These are phyloP conservation scores for Agapornis canus DNA, from an alignment of 2,797 vertebrate species.

Conservation along the genomic window DNA sequence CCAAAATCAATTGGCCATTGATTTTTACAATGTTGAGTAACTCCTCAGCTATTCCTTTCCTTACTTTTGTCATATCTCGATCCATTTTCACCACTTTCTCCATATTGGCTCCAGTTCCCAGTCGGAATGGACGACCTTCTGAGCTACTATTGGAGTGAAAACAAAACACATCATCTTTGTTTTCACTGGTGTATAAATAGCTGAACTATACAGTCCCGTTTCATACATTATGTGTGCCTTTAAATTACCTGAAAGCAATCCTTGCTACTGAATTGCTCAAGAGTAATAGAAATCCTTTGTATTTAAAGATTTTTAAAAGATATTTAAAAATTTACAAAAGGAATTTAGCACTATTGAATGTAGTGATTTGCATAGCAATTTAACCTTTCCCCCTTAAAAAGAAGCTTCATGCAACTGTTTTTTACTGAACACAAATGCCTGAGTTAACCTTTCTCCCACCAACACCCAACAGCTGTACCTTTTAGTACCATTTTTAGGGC, in stretches of 20 bases:
- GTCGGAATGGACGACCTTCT: conserved; percentile 95
- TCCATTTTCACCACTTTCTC: conserved; percentile 99
- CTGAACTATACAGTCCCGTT: neutral
- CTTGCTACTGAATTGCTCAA: neutral
- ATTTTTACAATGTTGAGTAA: neutral
- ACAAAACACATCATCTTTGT: neutral
- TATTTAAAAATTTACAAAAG: neutral
- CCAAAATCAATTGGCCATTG: neutral
- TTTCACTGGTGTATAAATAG: neutral
- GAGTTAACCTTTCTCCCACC: neutral
- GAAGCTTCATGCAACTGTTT: neutral
- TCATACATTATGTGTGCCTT: neutral
- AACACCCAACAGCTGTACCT: neutral
- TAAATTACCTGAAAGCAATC: neutral
- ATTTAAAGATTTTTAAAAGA: neutral
- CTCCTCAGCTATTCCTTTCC: neutral
- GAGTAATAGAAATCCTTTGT: neutral
- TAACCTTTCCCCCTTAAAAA: neutral
- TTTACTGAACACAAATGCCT: neutral
- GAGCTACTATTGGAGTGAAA: conserved; percentile 86
- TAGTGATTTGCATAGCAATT: neutral
- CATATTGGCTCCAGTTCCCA: conserved; percentile 98
- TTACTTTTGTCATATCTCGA: conserved; percentile 98
- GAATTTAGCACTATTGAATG: neutral
- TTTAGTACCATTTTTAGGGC: neutral